phyloP scores from a whole-genome alignment of 37 sponge, comb jelly and placozoan species.

The Spongia lamella region DNA sequence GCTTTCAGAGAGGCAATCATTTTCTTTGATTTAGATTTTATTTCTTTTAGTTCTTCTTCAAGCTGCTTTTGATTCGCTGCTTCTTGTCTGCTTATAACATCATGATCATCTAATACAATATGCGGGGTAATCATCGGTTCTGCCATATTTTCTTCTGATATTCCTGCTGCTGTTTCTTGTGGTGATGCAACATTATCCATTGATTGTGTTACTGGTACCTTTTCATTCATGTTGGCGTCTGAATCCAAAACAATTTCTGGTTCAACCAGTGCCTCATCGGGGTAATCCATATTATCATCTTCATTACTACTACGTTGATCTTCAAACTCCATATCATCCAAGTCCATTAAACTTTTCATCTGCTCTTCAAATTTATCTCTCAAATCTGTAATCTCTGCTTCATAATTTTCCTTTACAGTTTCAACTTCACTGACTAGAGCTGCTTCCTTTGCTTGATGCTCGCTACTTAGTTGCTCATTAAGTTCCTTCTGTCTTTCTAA shows the following conservation, averaged over 20 bases:
- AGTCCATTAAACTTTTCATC: slow-evolving; percentile 51
- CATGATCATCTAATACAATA: not conserved
- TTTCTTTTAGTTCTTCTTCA: slow-evolving; percentile 30
- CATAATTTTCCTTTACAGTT: slow-evolving; percentile 23
- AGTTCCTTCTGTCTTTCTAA: slow-evolving; percentile 2
- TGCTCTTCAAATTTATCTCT: slow-evolving; percentile 53
- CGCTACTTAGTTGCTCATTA: not conserved
- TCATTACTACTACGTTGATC: not conserved
- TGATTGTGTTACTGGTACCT: not conserved
- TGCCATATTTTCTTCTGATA: not conserved
- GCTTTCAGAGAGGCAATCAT: slow-evolving; percentile 19
- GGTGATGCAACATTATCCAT: not conserved
- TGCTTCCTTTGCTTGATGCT: not conserved
- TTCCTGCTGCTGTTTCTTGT: not conserved
- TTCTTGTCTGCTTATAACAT: slow-evolving; percentile 1
- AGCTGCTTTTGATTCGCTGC: slow-evolving; percentile 20
- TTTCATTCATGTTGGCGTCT: not conserved
- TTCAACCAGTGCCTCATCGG: not conserved
- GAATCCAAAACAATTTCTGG: not conserved
- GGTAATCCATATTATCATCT: slow-evolving; percentile 3
- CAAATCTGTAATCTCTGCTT: slow-evolving; percentile 48
- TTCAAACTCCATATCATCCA: slow-evolving; percentile 20
- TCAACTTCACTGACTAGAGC: slow-evolving; percentile 8
- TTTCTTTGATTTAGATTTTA: slow-evolving; percentile 38
- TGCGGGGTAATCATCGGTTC: not conserved